Conservation (phyloP, 2,797 vertebrate species). For the Eospalax fontanierii region DNA sequence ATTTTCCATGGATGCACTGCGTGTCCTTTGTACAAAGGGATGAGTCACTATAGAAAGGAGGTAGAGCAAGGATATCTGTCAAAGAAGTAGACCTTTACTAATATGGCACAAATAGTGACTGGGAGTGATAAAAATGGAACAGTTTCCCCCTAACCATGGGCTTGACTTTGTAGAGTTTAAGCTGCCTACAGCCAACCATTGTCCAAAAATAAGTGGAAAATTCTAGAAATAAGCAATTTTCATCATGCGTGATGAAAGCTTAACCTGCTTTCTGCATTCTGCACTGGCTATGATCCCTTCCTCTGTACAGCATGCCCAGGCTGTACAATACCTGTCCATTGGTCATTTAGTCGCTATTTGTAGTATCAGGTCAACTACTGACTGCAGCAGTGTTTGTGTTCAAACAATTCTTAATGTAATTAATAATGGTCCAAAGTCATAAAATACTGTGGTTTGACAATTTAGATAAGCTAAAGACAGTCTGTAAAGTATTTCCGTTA, state of each 20-base stretch:
- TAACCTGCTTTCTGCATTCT: background rate
- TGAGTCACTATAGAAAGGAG: background rate
- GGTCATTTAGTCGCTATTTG: background rate
- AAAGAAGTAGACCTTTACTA: background rate
- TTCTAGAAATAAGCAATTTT: background rate
- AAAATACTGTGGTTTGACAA: background rate
- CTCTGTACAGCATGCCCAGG: background rate
- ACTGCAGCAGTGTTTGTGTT: background rate
- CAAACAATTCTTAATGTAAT: background rate
- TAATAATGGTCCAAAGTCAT: background rate
- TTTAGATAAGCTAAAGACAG: background rate
- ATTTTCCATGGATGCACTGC: background rate
- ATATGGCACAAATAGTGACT: background rate
- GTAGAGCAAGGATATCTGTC: background rate
- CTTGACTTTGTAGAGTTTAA: background rate
- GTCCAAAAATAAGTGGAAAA: background rate
- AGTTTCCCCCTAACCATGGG: background rate
- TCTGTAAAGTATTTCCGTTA: background rate
- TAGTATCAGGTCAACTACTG: background rate
- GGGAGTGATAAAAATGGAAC: background rate
- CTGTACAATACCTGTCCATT: background rate
- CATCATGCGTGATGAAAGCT: background rate
- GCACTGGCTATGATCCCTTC: background rate
- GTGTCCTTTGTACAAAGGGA: background rate
- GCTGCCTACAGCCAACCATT: background rate